Base-by-base conservation (phyloP, 1,140 invertebrate genomes). In the Camponotus floridanus region DNA sequence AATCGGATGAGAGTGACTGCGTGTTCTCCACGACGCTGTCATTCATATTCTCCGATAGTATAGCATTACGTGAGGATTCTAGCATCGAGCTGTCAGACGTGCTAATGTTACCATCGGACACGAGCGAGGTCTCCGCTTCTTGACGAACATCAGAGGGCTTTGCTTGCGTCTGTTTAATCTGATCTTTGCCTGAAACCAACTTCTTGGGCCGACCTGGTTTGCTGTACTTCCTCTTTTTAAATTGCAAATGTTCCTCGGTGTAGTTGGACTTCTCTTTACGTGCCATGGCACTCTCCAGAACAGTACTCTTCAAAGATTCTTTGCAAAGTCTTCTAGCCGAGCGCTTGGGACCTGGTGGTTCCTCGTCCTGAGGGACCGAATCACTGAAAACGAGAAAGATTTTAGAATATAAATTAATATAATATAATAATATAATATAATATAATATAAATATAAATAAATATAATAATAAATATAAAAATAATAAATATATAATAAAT, bases 181-280 rank as follows among this genome's bases (percentile, higher is more conserved):
- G 88, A 42, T 93, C 91, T 76, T 92, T 93, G 2, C 78, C 78
- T 26, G 73, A 71, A 18, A 87, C 33, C 7, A 92, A 15, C 36
- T 94, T 94, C 67, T 94, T 95, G 2, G 94, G 94, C 21, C 94
- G 89, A 0, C 94, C 94, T 3, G 94, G 92, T 81, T 92, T 94
- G 74, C 86, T 94, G 21, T 95, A 95, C 68, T 92, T 94, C 78
- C 92, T 92, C 70, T 93, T 93, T 62, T 93, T 93, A 67, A 89
- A 91, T 21, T 93, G 92, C n/a, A 91, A 88, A 86, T 92, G 93
- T 62, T 95, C 94, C 48, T 93, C 93, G 0, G 94, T 95, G 70
- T 94, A 95, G 73, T 95, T 94, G 1, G 94, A 95, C 33, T 95
- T 95, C 89, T 95, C 95, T 76, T 95, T 95, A 7, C 94, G 91